Conservation (phyloP, 2,797 vertebrate species). For the Myotis findleyi region DNA sequence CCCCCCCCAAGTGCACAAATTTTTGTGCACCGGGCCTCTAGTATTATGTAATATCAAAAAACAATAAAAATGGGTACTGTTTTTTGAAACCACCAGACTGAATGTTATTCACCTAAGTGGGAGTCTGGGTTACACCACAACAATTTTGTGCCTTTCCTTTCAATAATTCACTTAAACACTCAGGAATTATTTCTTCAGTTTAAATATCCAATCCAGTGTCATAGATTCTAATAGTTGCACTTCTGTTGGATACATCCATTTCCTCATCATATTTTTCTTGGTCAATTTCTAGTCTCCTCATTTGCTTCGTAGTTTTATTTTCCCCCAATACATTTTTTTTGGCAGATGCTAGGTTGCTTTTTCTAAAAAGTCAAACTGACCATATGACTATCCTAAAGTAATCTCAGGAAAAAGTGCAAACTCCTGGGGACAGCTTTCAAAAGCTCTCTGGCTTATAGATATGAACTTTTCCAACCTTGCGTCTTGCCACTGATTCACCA, state of each 20-base stretch:
- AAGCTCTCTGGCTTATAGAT: not conserved
- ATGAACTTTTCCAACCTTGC: not conserved
- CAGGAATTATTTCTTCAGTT: not conserved
- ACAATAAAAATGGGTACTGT: not conserved
- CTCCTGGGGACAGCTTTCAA: not conserved
- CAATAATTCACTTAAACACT: not conserved
- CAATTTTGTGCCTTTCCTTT: not conserved
- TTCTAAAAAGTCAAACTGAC: not conserved
- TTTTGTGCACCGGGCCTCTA: too few relatives aligned
- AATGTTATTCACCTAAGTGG: not conserved
- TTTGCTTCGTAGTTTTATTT: slow-evolving; percentile 16
- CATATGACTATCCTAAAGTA: not conserved
- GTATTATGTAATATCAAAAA: not conserved
- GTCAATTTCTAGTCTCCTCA: slow-evolving; percentile 1
- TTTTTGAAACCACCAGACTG: not conserved
- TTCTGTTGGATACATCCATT: not conserved
- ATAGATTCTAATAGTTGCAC: not conserved
- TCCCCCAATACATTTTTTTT: not conserved
- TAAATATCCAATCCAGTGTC: not conserved
- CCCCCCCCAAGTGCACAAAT: too few relatives aligned
- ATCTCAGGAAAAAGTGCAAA: not conserved
- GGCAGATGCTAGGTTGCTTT: not conserved
- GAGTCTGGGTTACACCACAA: not conserved
- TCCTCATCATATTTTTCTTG: not conserved
- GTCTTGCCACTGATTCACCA: not conserved